phyloP scores from a whole-genome alignment of 2,113 vertebrate genomes.

The Patagioenas fasciata region DNA sequence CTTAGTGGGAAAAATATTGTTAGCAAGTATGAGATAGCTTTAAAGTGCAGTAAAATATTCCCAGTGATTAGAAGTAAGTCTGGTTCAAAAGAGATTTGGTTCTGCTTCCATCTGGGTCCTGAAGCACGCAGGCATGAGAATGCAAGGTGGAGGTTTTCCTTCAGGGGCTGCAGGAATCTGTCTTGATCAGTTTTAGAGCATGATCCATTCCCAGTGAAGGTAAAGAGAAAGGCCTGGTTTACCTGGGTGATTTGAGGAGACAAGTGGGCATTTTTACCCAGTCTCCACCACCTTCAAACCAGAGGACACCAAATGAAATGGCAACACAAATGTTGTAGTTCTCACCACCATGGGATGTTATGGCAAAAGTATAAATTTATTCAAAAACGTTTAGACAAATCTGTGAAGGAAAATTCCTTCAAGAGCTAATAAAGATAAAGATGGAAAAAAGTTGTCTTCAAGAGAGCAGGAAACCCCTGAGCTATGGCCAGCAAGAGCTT shows the following conservation, averaged over 20 bases:
- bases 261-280: background rate
- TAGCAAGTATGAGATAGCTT: background rate
- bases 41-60: background rate
- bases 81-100: background rate
- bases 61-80: background rate
- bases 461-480: background rate
- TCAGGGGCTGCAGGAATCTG: no score
- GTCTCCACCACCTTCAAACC: background rate
- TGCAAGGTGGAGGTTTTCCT: background rate
- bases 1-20: background rate
- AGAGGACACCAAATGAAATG: background rate
- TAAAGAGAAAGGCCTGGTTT: background rate
- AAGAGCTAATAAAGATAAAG: background rate
- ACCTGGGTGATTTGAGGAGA: background rate
- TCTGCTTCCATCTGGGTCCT: background rate
- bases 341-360: accelerated
- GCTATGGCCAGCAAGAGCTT: background rate
- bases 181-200: background rate
- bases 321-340: accelerated
- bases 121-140: background rate
- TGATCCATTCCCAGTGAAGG: background rate
- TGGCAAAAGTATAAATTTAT: background rate
- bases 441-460: background rate
- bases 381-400: background rate
- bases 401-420: background rate